phyloP scores from a whole-genome alignment of 2,888 invertebrate genomes.

The Troides oblongomaculatus region DNA sequence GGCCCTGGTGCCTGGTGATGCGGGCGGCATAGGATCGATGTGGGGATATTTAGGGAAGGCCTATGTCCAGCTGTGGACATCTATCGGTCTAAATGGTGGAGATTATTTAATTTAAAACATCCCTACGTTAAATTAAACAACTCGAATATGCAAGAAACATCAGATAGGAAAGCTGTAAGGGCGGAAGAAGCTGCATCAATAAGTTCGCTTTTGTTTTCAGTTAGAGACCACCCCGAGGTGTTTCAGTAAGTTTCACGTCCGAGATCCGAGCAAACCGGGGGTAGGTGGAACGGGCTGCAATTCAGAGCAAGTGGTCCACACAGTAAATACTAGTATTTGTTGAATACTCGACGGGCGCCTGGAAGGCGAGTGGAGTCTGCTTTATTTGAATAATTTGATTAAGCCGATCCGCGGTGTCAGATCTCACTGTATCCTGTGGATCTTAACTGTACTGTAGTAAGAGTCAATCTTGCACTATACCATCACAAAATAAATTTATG shows the following conservation, averaged over 20 bases:
- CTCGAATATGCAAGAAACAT: too few species aligned
- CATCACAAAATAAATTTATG: slow-evolving; percentile 13
- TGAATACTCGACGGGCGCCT: slow-evolving; percentile 61
- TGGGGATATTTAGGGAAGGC: too few species aligned
- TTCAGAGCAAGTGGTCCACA: slow-evolving; percentile 44
- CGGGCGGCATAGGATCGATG: too few species aligned
- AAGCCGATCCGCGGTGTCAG: slow-evolving; percentile 47
- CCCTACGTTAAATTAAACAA: too few species aligned
- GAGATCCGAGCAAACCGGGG: slow-evolving; percentile 28
- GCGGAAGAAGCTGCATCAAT: slow-evolving; percentile 8
- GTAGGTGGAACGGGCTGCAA: slow-evolving; percentile 45
- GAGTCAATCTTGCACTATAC: slow-evolving; percentile 4
- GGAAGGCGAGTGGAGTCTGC: slow-evolving; percentile 56
- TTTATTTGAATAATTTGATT: slow-evolving; percentile 76
- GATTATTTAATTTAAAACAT: too few species aligned
- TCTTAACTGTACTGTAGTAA: slow-evolving; percentile 37
- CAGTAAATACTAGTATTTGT: slow-evolving; percentile 49
- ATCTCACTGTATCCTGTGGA: slow-evolving; percentile 24
- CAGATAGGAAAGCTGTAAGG: background rate
- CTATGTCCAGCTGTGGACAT: too few species aligned
- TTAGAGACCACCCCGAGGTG: slow-evolving; percentile 14
- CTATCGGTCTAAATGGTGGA: too few species aligned
- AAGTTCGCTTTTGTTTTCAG: slow-evolving; percentile 7
- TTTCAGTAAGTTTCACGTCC: slow-evolving; percentile 27
- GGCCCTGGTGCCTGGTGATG: too few species aligned